Evolutionary conservation across 2,113 vertebrate genomes (phyloP).

Genomic region (Ceuthmochares aereus): DNA sequence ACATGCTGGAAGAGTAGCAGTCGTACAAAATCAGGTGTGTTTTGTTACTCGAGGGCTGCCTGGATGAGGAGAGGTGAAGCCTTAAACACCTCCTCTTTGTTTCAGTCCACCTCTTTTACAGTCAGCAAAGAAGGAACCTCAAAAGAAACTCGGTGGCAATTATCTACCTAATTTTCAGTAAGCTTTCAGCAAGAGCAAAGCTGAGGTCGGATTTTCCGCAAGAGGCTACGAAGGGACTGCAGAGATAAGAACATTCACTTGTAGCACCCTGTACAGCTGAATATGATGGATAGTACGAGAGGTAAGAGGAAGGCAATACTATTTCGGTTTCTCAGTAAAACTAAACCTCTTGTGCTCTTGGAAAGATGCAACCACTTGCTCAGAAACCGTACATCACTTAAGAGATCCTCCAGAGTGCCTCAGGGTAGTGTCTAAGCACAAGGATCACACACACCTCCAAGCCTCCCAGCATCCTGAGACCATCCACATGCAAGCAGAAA

Average conservation of each 20-base stretch:
- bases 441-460: no score
- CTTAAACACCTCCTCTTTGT: neutral
- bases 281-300: neutral
- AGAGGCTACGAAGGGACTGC: neutral
- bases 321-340: neutral
- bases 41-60: neutral
- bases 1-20: neutral
- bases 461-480: neutral
- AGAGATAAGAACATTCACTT: neutral
- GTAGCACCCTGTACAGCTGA: neutral
- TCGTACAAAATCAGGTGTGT: accelerated
- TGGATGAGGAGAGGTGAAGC: neutral
- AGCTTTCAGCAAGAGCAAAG: neutral
- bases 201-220: neutral
- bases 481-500: neutral
- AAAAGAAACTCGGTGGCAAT: neutral
- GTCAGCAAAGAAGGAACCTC: neutral
- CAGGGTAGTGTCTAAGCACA: neutral
- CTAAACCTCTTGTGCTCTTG: neutral
- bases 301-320: neutral
- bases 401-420: neutral
- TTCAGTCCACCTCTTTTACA: neutral
- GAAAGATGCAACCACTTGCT: neutral
- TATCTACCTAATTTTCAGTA: neutral
- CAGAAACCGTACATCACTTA: neutral